These are phyloP conservation scores for Eilema sororculum DNA, from an alignment of 2,888 invertebrate genomes.

Conservation along the genomic window DNA sequence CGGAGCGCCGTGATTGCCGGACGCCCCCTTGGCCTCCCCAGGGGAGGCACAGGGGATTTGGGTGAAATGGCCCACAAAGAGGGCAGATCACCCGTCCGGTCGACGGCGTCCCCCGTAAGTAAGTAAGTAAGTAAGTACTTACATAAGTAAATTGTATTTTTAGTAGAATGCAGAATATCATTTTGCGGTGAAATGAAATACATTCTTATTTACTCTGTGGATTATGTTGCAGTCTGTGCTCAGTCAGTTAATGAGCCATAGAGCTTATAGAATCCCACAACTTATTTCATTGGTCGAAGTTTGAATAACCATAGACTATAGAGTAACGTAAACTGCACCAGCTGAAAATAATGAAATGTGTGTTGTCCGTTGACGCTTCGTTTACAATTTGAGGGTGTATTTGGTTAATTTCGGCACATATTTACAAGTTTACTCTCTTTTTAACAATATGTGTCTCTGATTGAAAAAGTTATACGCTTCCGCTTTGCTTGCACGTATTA, in stretches of 20 bases:
- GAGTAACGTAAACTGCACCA: slow-evolving; percentile 79
- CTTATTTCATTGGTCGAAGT: slow-evolving; percentile 71
- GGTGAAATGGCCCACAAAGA: too few relatives aligned
- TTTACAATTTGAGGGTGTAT: slow-evolving; percentile 76
- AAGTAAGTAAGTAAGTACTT: too few relatives aligned
- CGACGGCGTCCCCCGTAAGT: too few relatives aligned
- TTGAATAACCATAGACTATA: slow-evolving; percentile 75
- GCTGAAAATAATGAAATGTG: slow-evolving; percentile 81
- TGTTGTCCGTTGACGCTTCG: slow-evolving; percentile 82
- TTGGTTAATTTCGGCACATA: slow-evolving; percentile 57
- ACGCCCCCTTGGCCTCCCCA: too few relatives aligned
- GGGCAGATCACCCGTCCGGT: too few relatives aligned
- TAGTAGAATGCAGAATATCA: too few relatives aligned
- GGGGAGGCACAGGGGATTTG: too few relatives aligned
- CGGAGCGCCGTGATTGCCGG: too few relatives aligned
- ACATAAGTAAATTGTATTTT: too few relatives aligned
- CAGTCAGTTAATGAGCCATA: not conserved
- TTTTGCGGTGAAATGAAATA: too few relatives aligned
- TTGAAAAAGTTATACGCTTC: slow-evolving; percentile 54
- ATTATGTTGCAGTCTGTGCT: not conserved
- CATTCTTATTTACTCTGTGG: not conserved
- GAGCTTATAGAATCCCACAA: not conserved
- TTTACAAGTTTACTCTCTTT: slow-evolving; percentile 66
- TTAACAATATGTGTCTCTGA: slow-evolving; percentile 68
- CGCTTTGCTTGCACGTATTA: slow-evolving; percentile 63